Conservation (phyloP, 2,888 invertebrate species). For the Stegana nigrithorax region DNA sequence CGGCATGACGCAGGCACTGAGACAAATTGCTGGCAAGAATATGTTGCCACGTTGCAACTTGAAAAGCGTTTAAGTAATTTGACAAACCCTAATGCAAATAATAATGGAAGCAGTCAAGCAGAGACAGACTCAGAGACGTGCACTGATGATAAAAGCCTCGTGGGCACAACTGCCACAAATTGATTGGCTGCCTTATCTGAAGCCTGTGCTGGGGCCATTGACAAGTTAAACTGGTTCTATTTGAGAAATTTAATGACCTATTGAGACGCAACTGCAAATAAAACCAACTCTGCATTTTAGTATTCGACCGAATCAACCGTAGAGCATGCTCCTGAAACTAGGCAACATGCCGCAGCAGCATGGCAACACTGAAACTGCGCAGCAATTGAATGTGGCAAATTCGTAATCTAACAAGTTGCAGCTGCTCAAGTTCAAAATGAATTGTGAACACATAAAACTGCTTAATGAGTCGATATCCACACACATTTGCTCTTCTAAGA, state of each 20-base stretch:
- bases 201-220: constrained; percentile 29
- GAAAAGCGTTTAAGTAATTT: constrained; percentile 43
- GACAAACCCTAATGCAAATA: too few species aligned
- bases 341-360: constrained; percentile 51
- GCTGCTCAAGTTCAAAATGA: constrained; percentile 39
- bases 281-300: too few species aligned
- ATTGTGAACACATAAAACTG: constrained; percentile 36
- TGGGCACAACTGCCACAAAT: constrained; percentile 41
- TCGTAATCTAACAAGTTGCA: constrained; percentile 53
- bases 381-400: constrained; percentile 31
- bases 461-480: constrained; percentile 27
- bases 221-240: constrained; percentile 38
- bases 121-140: neutral
- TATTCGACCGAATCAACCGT: too few species aligned
- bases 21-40: constrained; percentile 31
- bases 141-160: neutral
- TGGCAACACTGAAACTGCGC: constrained; percentile 30
- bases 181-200: constrained; percentile 50
- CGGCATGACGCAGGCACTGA: constrained; percentile 42
- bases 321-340: constrained; percentile 50
- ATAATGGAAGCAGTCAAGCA: constrained; percentile 1
- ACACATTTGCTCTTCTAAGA: constrained; percentile 40
- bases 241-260: constrained; percentile 35
- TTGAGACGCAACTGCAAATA: constrained; percentile 44
- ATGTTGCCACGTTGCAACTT: constrained; percentile 42